Base-by-base conservation (phyloP, 2,797 vertebrate genomes). In the Hydrocynus forskahlii region DNA sequence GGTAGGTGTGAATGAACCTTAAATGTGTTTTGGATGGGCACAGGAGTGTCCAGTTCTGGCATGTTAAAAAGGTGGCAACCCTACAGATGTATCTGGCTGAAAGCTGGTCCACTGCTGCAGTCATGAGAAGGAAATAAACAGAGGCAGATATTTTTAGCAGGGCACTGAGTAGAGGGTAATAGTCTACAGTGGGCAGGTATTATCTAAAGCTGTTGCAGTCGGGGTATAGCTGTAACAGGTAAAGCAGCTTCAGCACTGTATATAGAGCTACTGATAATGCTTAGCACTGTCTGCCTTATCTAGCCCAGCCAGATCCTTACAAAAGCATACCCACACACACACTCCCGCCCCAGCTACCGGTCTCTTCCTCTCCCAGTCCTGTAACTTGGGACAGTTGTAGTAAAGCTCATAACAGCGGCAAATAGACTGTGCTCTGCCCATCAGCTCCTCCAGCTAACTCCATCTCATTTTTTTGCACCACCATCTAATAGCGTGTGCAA, bases 341-440 rank as follows among this genome's bases (percentile, higher is more conserved):
- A 81, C 75, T 73, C 64, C 52, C 7, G 10, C 59, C 48, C 40
- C 45, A 13, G 48, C 4, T 10, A 12, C 48, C 12, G 3, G 48
- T 74, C 82, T 88, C 83, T 81, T 81, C 71, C 66, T 83, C n/a
- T 71, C 48, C 71, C 80, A 38, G 59, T 14, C 48, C 19, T 66
- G 21, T 67, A 38, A 67, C 50, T 48, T 73, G 38, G 23, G 16
- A 35, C 23, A 59, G 45, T 29, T 81, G 57, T 54, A 40, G 25
- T 52, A 59, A 54, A 62, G 50, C 81, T 74, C 62, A 82, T 82
- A 74, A 60, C 43, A 7, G 59, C 38, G 38, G 59, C 23, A 78
- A 67, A 78, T 66, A 77, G 75, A 45, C 68, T 64, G 13, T 25
- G 25, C 68, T 21, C 13, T 14, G 69, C 52, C 75, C 69, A 82